Evolutionary conservation across 1,140 invertebrate genomes (phyloP).

Genomic region (Cryptotermes secundus): DNA sequence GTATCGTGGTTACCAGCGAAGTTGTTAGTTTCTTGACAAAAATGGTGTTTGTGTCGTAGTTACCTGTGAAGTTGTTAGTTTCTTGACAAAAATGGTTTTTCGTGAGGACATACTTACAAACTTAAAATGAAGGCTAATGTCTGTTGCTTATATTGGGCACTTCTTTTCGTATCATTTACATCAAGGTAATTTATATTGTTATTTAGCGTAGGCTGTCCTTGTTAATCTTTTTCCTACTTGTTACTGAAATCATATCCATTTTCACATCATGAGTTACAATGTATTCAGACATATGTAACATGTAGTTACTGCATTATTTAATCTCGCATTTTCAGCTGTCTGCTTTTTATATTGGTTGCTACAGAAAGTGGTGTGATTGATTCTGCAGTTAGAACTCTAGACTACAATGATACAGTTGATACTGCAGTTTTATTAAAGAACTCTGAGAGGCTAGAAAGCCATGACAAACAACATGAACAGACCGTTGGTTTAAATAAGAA

Average conservation of each 20-base stretch:
- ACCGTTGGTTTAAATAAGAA: background rate
- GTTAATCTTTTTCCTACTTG: too few species aligned
- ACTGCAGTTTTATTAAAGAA: background rate
- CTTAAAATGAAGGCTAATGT: slow-evolving; percentile 30
- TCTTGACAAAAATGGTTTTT: background rate
- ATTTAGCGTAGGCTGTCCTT: background rate
- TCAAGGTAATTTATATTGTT: slow-evolving; percentile 24
- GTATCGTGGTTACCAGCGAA: background rate
- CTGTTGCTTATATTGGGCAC: slow-evolving; percentile 17
- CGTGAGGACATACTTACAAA: background rate
- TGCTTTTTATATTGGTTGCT: background rate
- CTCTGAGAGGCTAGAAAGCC: background rate
- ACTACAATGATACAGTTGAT: slow-evolving; percentile 3
- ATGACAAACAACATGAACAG: background rate
- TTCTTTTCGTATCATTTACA: slow-evolving; percentile 16
- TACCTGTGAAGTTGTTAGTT: too few species aligned
- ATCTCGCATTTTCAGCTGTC: slow-evolving; percentile 7
- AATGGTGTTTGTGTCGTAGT: too few species aligned
- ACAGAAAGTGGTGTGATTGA: background rate
- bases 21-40: too few species aligned
- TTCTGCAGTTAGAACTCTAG: background rate
- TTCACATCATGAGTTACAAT: too few species aligned
- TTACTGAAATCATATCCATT: too few species aligned
- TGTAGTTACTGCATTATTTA: background rate
- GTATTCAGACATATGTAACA: too few species aligned